Evolutionary conservation across 1,140 invertebrate species (phyloP).

Genomic region (Forficula auricularia): DNA sequence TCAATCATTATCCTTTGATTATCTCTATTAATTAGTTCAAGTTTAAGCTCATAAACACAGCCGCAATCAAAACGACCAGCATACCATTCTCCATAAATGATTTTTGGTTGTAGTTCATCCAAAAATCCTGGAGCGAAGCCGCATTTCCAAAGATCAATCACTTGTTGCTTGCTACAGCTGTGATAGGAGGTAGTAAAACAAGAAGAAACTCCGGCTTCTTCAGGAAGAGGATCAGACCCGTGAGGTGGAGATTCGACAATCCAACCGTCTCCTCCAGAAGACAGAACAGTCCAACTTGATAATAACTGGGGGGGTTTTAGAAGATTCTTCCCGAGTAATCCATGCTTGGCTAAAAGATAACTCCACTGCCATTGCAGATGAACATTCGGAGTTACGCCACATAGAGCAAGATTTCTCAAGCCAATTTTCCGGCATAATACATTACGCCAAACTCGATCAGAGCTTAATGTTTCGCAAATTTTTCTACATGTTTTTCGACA

Average conservation of each 20-base stretch:
- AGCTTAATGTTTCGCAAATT: too few relatives aligned
- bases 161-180: constrained; percentile 23
- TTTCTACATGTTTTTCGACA: too few relatives aligned
- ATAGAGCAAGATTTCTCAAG: too few relatives aligned
- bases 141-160: constrained; percentile 22
- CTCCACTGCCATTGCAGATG: too few relatives aligned
- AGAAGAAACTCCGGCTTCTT: background rate
- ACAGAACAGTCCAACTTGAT: constrained; percentile 19
- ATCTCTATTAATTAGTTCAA: background rate
- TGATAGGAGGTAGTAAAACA: constrained; percentile 30
- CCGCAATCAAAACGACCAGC: constrained; percentile 6
- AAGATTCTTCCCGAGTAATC: too few relatives aligned
- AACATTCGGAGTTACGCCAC: too few relatives aligned
- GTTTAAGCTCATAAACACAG: background rate
- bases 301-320: too few relatives aligned
- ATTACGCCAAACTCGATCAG: too few relatives aligned
- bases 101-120: constrained; percentile 23
- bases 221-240: constrained; percentile 19
- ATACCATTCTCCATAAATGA: constrained; percentile 11
- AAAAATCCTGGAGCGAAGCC: constrained; percentile 23
- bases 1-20: background rate
- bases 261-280: constrained; percentile 19
- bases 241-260: constrained; percentile 9
- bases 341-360: too few relatives aligned
- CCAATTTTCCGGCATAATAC: too few relatives aligned